These are phyloP conservation scores for Siniperca undulata DNA, from an alignment of 2,797 vertebrate species.

Conservation along the genomic window DNA sequence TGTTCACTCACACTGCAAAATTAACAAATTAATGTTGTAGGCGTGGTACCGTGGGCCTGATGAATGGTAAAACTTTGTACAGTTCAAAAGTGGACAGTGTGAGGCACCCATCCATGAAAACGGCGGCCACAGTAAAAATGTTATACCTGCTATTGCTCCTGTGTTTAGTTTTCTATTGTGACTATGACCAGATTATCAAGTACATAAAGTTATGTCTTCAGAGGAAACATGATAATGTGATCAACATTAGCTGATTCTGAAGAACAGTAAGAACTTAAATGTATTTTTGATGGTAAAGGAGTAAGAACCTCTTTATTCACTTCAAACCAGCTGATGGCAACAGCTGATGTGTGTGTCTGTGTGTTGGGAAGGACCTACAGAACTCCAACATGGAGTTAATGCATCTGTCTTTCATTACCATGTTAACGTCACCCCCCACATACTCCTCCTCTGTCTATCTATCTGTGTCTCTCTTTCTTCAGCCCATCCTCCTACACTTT, in stretches of 20 bases:
- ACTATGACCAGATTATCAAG: not conserved
- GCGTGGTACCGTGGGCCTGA: not conserved
- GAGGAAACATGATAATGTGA: constrained; percentile 15
- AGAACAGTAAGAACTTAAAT: constrained; percentile 1
- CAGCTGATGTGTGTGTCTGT: constrained; percentile 2
- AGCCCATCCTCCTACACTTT: constrained; percentile 41
- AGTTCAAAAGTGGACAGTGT: not conserved
- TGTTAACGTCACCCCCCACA: constrained; percentile 53
- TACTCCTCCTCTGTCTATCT: constrained; percentile 41
- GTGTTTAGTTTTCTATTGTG: not conserved
- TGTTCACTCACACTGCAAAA: too few relatives aligned
- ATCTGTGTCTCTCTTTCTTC: constrained; percentile 35
- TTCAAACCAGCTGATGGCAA: constrained; percentile 21
- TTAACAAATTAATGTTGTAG: too few relatives aligned
- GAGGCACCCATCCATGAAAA: too few relatives aligned
- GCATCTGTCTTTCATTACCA: constrained; percentile 77
- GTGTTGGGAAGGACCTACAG: constrained; percentile 23
- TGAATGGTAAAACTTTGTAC: not conserved
- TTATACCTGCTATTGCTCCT: not conserved
- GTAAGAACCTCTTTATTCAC: not conserved
- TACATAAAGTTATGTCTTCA: not conserved
- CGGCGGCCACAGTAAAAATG: not conserved
- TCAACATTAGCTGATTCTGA: not conserved
- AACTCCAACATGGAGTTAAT: constrained; percentile 57
- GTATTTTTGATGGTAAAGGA: not conserved